Base-by-base conservation (phyloP, 2,888 invertebrate species). In the Phanerotoma sp. region DNA sequence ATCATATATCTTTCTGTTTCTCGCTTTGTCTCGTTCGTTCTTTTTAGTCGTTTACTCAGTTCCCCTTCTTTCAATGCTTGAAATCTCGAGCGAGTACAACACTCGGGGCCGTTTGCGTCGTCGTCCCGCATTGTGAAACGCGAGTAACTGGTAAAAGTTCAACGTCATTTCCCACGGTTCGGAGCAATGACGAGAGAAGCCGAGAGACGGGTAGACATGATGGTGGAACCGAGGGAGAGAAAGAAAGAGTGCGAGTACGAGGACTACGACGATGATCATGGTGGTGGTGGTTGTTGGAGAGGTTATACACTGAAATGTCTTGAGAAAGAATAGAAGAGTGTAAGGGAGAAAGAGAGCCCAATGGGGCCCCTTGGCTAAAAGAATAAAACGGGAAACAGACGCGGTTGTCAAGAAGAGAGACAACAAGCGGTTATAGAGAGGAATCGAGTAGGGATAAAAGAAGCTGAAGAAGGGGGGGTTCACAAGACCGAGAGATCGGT, bases 81-180 rank as follows among this genome's bases (percentile, higher is more conserved):
- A 49, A 49, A 49, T 49, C 49, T 49, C 49, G 30, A 49, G 49
- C 38, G 38, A 38, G 30, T 30, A 18, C n/a, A n/a, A n/a, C n/a
- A n/a, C 40, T 30, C 40, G 22, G 16, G 35, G 38, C 49, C 30
- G 47, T 47, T 47, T 25, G 18, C 21, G 49, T n/a, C n/a, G n/a
- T n/a, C n/a, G n/a, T 56, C 60, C 62, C 56, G 57, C 59, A 57
- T 61, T 51, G 58, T 57, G 62, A 62, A 67, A 68, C 60, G 57
- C 65, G 62, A 64, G 66, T 63, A 64, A 67, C 65, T 64, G 66
- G 67, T 66, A 63, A 66, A 70, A 68, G 69, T 70, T 70, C 66
- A 70, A 69, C 68, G 72, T 71, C 68, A 70, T 74, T 72, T 75
- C 74, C 73, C 73, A 73, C 75, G 73, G 69, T 67, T 65, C 48